Conservation (phyloP, 2,113 vertebrate species). For the Trogon surrucura region DNA sequence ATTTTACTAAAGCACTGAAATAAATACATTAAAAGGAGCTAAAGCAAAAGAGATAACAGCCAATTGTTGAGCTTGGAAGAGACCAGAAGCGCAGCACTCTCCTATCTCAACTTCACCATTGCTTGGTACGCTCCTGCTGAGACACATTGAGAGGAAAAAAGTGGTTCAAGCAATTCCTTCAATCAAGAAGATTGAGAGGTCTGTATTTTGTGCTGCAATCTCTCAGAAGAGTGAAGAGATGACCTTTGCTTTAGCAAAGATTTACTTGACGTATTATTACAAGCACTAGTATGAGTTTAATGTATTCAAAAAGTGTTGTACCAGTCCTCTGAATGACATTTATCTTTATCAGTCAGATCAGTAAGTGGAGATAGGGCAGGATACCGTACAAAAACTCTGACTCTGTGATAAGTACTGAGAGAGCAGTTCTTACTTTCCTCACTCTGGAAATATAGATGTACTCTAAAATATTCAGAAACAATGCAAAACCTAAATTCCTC, state of each 20-base stretch:
- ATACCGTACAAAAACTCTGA: neutral
- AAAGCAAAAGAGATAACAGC: neutral
- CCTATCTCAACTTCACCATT: neutral
- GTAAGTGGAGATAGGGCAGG: neutral
- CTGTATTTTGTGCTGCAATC: neutral
- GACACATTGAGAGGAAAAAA: neutral
- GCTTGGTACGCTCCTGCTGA: neutral
- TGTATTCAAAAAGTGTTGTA: neutral
- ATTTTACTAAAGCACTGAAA: neutral
- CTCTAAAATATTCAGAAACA: neutral
- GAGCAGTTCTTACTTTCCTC: neutral
- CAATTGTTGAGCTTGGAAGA: neutral
- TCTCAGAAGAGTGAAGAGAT: rapidly evolving
- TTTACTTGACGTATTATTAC: neutral
- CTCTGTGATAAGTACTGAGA: neutral
- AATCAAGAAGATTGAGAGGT: neutral
- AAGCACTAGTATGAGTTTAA: neutral
- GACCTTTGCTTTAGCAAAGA: neutral
- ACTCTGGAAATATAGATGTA: neutral
- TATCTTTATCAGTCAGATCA: neutral
- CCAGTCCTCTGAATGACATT: neutral
- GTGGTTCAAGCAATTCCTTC: neutral
- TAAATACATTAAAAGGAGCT: neutral
- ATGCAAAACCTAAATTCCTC: neutral
- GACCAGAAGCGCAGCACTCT: neutral